phyloP scores from a whole-genome alignment of 53 echinoderm and acorn worm species.

The Patiria pectinifera region DNA sequence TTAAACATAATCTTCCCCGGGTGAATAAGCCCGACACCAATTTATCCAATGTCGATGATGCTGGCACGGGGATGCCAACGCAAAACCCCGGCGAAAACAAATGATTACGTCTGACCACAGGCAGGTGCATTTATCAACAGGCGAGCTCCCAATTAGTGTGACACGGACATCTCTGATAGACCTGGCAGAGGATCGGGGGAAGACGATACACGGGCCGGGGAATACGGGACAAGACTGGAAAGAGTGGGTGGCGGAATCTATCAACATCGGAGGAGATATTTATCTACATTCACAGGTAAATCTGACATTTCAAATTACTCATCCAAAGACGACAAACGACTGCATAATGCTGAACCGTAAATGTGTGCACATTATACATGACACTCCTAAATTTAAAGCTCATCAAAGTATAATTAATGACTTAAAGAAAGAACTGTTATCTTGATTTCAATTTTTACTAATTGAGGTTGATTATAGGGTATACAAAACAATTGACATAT shows the following conservation, averaged over 20 bases:
- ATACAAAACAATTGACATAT: too few relatives aligned
- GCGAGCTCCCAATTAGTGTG: not conserved
- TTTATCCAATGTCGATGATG: not conserved
- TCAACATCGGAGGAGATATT: not conserved
- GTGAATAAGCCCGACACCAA: not conserved
- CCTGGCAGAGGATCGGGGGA: not conserved
- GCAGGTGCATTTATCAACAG: conserved; percentile 29
- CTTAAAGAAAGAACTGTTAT: too few relatives aligned
- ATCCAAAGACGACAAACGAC: not conserved
- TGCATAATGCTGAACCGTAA: not conserved
- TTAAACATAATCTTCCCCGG: not conserved
- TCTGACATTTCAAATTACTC: not conserved
- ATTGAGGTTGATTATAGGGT: too few relatives aligned
- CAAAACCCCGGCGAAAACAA: not conserved
- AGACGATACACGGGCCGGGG: not conserved
- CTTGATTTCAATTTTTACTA: too few relatives aligned
- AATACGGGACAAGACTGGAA: not conserved
- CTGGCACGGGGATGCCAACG: not conserved
- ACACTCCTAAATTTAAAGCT: too few relatives aligned
- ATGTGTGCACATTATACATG: not conserved
- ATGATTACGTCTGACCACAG: not conserved
- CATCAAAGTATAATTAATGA: too few relatives aligned
- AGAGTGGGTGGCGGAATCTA: not conserved
- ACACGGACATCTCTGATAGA: not conserved
- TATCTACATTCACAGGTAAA: not conserved